phyloP scores from a whole-genome alignment of 30 jellyfish, hydroid and myxozoan genomes.

The Aurelia aurita complex sp. Pacific region DNA sequence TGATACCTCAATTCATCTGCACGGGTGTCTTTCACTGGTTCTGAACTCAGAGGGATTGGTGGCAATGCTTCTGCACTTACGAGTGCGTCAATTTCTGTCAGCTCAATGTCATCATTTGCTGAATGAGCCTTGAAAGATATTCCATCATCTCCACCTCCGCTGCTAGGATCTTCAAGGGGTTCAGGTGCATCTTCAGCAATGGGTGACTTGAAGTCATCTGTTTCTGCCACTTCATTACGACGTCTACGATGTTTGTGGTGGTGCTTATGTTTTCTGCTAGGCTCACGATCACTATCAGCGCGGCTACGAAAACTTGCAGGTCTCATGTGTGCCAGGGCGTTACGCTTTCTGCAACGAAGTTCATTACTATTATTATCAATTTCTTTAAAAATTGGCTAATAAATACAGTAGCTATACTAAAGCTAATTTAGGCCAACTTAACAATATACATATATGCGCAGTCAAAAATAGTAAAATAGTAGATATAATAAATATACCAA shows the following conservation, averaged over 20 bases:
- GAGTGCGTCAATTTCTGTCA: constrained; percentile 4
- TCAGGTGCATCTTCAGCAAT: too few species aligned
- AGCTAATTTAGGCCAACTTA: too few species aligned
- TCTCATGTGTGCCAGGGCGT: constrained; percentile 85
- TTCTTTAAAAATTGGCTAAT: too few species aligned
- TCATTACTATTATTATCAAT: too few species aligned
- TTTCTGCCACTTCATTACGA: constrained; percentile 8
- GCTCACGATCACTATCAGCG: neutral
- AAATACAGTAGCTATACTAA: too few species aligned
- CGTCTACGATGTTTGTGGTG: constrained; percentile 57
- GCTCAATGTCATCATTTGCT: constrained; percentile 8
- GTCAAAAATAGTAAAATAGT: too few species aligned
- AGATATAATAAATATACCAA: too few species aligned
- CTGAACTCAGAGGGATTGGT: constrained; percentile 36
- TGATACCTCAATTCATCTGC: constrained; percentile 4
- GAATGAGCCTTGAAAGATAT: constrained; percentile 30
- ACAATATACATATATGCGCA: too few species aligned
- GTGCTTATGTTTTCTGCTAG: constrained; percentile 46
- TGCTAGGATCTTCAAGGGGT: too few species aligned
- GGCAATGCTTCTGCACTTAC: neutral
- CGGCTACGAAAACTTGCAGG: constrained; percentile 25
- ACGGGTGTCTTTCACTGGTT: constrained; percentile 47
- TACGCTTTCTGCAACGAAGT: constrained; percentile 57
- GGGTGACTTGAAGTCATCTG: neutral
- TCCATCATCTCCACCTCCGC: constrained; percentile 54